Evolutionary conservation across 2,888 invertebrate genomes (phyloP).

Genomic region (Ormia ochracea): DNA sequence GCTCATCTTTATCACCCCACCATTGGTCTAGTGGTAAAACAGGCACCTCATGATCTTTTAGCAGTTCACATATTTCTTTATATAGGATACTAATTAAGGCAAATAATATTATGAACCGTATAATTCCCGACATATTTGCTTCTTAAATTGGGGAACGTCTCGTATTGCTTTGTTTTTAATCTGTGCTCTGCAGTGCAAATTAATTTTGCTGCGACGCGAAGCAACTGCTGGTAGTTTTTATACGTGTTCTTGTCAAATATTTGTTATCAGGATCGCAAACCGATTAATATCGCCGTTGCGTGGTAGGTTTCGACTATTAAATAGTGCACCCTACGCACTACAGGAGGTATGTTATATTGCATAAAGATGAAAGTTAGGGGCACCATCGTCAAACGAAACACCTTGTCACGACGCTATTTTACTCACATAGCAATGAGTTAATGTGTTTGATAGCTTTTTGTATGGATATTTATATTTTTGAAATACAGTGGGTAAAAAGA

Average conservation of each 20-base stretch:
- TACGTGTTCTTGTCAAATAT: conserved; percentile 44
- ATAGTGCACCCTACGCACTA: background rate
- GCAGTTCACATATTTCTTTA: conserved; percentile 64
- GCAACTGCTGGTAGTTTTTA: conserved; percentile 11
- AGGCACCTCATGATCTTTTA: conserved; percentile 67
- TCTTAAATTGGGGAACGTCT: background rate
- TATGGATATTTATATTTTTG: too few relatives aligned
- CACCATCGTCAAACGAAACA: too few relatives aligned
- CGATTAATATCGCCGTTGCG: conserved; percentile 4
- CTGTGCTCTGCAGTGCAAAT: background rate
- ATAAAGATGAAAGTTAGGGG: too few relatives aligned
- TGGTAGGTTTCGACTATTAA: conserved; percentile 9
- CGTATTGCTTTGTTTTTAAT: background rate
- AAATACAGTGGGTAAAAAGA: too few relatives aligned
- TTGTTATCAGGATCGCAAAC: conserved; percentile 5
- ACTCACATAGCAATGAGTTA: too few relatives aligned
- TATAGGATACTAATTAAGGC: conserved; percentile 68
- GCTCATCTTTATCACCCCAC: conserved; percentile 72
- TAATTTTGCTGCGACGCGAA: background rate
- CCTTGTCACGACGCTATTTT: too few relatives aligned
- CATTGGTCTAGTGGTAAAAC: conserved; percentile 68
- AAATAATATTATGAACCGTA: conserved; percentile 67
- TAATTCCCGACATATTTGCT: conserved; percentile 65
- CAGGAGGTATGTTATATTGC: too few relatives aligned
- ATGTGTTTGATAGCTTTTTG: too few relatives aligned